Conservation (phyloP, 2,888 invertebrate species). For the Branchinecta sandiegonensis region DNA sequence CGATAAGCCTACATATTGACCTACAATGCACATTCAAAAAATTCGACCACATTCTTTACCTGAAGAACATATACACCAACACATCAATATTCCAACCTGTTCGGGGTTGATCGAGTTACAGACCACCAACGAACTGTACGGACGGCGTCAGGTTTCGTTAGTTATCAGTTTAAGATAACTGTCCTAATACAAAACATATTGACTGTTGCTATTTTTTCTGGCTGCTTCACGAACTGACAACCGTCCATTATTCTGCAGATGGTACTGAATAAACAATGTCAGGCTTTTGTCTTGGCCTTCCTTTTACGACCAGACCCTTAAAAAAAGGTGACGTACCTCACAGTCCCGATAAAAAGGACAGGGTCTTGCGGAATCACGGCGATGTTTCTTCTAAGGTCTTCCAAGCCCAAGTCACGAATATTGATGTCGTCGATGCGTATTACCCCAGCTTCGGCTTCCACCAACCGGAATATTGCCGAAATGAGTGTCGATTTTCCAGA, state of each 20-base stretch:
- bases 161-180: too few species aligned
- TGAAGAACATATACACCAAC: too few species aligned
- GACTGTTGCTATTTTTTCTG: too few species aligned
- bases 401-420: slow-evolving; percentile 37
- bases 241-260: not conserved
- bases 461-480: slow-evolving; percentile 27
- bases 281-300: not conserved
- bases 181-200: too few species aligned
- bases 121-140: too few species aligned
- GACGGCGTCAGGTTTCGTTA: too few species aligned
- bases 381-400: slow-evolving; percentile 39
- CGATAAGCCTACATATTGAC: too few species aligned
- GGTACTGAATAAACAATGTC: not conserved
- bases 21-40: too few species aligned
- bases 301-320: not conserved
- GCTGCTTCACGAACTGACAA: too few species aligned
- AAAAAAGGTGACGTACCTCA: slow-evolving; percentile 35
- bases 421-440: slow-evolving; percentile 43
- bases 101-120: too few species aligned
- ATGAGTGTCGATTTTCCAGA: slow-evolving; percentile 45
- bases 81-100: too few species aligned
- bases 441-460: slow-evolving; percentile 40
- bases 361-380: slow-evolving; percentile 49
- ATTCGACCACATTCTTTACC: too few species aligned
- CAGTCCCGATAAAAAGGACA: slow-evolving; percentile 44